Evolutionary conservation across 2,113 vertebrate genomes (phyloP), one percentile per base, ranked within the genome.

Genomic region (Mobula birostris): DNA sequence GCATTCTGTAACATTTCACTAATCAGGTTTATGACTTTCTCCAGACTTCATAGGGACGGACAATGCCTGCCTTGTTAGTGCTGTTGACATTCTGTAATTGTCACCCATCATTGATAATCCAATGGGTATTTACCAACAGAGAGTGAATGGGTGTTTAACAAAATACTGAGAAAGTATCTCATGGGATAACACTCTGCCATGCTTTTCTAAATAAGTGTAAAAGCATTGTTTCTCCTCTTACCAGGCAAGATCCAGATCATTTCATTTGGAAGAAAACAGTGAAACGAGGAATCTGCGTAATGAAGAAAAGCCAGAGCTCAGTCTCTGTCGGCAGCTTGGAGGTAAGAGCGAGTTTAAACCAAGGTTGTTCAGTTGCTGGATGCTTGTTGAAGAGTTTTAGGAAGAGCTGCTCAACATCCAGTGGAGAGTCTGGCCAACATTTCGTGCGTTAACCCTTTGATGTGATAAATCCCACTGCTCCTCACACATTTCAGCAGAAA

Each of bases 301-400:
- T 93, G 91, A 93, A 93, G 68, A 93, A 93, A 76, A 93, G 70
- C 24, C 1, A 11, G 91, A 93, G 91, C 70, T 74, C 36, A 1
- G 36, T 27, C 19, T 48, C 36, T 29, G n/a, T 93, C 0, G 40
- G 68, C 21, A 21, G 68, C 21, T 36, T 63, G 91, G 91, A 93
- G 91, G 91, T 93, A 93, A 93, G 91, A 15, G 8, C 40, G 70
- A 48, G 5, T 2, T 56, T 48, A 48, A 74, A 74, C 11, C 36
- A 74, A 24, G 15, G 63, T 12, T 7, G 4, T 8, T 0, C 2
- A 58, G 8, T 29, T 4, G 12, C 29, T 4, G 58, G 0, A 17
- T 70, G 27, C 27, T 83, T 58, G 40, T n/a, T 29, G 19, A 2
- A 0, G 72, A 74, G 17, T 21, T 4, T 21, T 17, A 68, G 63